Conservation (phyloP, 2,888 invertebrate genomes). For the Osmoderma eremita region DNA sequence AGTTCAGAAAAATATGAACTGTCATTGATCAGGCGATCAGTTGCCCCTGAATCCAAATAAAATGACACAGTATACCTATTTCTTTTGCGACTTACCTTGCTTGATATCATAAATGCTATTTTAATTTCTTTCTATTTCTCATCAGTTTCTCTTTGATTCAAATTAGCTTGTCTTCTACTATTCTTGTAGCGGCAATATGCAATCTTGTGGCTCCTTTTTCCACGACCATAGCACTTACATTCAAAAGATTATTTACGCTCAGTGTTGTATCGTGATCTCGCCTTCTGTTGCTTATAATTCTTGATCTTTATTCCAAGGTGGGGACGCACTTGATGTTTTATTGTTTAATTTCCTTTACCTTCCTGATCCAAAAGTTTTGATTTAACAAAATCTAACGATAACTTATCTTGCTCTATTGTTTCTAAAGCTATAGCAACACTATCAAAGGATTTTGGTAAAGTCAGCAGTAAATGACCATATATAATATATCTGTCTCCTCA, state of each 20-base stretch:
- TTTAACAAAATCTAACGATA: slow-evolving; percentile 36
- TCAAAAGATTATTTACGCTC: too few species aligned
- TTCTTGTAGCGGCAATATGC: neutral
- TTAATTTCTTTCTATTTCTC: neutral
- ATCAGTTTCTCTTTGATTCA: neutral
- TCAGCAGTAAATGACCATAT: slow-evolving; percentile 39
- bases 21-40: neutral
- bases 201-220: neutral
- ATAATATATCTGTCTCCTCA: slow-evolving; percentile 40
- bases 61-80: neutral
- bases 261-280: too few species aligned
- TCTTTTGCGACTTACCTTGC: neutral
- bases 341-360: neutral
- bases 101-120: slow-evolving; percentile 2
- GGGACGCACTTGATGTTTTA: too few species aligned
- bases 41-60: slow-evolving; percentile 5
- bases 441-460: slow-evolving; percentile 43
- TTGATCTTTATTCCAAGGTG: too few species aligned
- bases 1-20: neutral
- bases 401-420: slow-evolving; percentile 37
- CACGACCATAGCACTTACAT: too few species aligned
- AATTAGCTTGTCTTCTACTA: neutral
- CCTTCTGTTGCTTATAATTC: too few species aligned
- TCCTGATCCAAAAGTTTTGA: slow-evolving; percentile 31
- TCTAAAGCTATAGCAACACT: slow-evolving; percentile 44